These are phyloP conservation scores for Pipistrellus pipistrellus DNA, from an alignment of 2,797 vertebrate genomes.

Conservation along the genomic window DNA sequence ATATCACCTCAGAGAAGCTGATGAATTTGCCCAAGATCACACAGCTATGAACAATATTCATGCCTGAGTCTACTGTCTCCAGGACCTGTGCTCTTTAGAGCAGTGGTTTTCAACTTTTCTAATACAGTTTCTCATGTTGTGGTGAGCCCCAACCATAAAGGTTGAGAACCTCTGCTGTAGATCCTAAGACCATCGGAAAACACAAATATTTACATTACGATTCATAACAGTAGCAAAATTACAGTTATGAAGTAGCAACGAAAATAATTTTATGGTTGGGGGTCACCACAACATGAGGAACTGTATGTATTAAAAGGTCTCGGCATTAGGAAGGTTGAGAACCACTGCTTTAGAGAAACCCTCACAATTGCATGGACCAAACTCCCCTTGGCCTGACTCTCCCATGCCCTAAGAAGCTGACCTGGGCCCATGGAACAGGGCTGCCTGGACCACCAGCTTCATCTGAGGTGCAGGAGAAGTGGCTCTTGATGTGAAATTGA, in stretches of 20 bases:
- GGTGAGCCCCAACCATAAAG: no score
- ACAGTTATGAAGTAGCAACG: no score
- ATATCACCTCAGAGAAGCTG: not conserved
- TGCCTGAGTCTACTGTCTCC: not conserved
- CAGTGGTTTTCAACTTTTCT: no score
- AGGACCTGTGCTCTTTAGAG: not conserved
- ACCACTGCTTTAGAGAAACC: not conserved
- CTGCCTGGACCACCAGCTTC: not conserved
- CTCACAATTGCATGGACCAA: not conserved
- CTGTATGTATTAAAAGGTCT: no score
- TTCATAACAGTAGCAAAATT: no score
- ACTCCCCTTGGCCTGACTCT: not conserved
- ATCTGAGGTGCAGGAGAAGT: not conserved
- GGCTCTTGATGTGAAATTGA: not conserved
- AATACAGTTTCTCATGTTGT: no score
- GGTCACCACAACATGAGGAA: no score
- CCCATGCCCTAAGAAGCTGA: fast-evolving
- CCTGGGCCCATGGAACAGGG: not conserved
- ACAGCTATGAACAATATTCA: not conserved
- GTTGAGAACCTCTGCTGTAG: no score
- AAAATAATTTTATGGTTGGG: no score
- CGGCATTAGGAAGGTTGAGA: no score
- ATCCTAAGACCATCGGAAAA: no score
- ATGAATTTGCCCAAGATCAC: not conserved
- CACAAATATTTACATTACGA: no score